Conservation (phyloP, 2,888 invertebrate genomes). For the Dolomedes plantarius region DNA sequence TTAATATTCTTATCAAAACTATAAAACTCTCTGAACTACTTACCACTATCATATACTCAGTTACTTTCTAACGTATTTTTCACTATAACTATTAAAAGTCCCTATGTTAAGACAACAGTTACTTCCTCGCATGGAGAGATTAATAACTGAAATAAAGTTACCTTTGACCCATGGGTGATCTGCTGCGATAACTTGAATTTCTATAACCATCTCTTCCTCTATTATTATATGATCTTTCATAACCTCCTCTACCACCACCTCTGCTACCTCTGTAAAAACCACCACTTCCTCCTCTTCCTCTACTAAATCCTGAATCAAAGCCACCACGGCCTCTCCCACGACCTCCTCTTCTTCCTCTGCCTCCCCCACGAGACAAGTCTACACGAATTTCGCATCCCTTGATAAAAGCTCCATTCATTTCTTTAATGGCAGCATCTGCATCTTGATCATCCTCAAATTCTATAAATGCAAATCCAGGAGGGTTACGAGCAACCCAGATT, state of each 20-base stretch:
- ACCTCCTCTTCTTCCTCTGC: neutral
- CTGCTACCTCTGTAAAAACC: conserved; percentile 76
- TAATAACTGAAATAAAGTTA: too few species aligned
- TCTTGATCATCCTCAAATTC: conserved; percentile 92
- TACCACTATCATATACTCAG: too few species aligned
- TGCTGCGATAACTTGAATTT: conserved; percentile 67
- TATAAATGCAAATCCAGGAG: conserved; percentile 95
- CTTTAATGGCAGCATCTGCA: conserved; percentile 91
- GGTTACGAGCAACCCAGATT: conserved; percentile 76
- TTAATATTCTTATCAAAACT: too few species aligned
- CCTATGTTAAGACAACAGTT: too few species aligned
- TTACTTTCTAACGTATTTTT: too few species aligned
- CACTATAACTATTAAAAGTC: too few species aligned
- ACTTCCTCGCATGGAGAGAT: too few species aligned
- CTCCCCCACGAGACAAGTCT: conserved; percentile 46
- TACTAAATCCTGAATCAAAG: conserved; percentile 8
- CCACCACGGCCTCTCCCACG: conserved; percentile 30
- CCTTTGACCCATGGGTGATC: conserved; percentile 70
- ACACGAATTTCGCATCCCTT: conserved; percentile 66
- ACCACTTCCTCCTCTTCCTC: neutral
- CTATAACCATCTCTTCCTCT: conserved; percentile 76
- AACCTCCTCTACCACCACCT: conserved; percentile 75
- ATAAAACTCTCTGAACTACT: too few species aligned
- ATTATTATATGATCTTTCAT: conserved; percentile 77
- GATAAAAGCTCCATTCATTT: conserved; percentile 85